phyloP scores from a whole-genome alignment of 1,140 invertebrate genomes.

The Drosophila dunni region DNA sequence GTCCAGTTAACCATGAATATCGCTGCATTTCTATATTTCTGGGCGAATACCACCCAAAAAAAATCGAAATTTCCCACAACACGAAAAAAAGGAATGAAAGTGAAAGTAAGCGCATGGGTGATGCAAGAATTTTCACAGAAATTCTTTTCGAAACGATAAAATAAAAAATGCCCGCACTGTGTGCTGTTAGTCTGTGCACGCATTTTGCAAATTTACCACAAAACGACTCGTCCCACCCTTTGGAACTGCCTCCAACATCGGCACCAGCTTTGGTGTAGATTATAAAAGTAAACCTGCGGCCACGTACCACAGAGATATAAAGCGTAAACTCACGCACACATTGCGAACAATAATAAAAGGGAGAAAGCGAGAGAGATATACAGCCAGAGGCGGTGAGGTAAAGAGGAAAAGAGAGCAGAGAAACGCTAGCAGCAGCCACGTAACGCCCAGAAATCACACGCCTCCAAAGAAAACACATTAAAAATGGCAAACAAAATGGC shows the following conservation, averaged over 20 bases:
- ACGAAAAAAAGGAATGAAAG: constrained; percentile 11
- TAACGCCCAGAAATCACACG: constrained; percentile 43
- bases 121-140: constrained; percentile 31
- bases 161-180: constrained; percentile 28
- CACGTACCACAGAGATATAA: constrained; percentile 73
- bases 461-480: constrained; percentile 63
- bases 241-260: background rate
- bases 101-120: constrained; percentile 17
- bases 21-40: constrained; percentile 27
- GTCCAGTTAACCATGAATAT: constrained; percentile 5
- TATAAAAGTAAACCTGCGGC: constrained; percentile 73
- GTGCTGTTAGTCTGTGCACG: constrained; percentile 72
- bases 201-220: constrained; percentile 82
- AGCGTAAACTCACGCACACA: constrained; percentile 75
- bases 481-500: constrained; percentile 82
- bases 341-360: constrained; percentile 51
- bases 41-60: constrained; percentile 1
- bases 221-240: constrained; percentile 33
- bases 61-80: background rate
- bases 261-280: constrained; percentile 55
- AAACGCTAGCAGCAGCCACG: constrained; percentile 45
- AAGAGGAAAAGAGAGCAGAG: background rate
- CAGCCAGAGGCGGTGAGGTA: background rate
- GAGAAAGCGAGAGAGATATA: background rate
- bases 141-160: constrained; percentile 32